Base-by-base conservation (phyloP, 92 coral and sea anemone species). In the Epizoanthus illoricatus region DNA sequence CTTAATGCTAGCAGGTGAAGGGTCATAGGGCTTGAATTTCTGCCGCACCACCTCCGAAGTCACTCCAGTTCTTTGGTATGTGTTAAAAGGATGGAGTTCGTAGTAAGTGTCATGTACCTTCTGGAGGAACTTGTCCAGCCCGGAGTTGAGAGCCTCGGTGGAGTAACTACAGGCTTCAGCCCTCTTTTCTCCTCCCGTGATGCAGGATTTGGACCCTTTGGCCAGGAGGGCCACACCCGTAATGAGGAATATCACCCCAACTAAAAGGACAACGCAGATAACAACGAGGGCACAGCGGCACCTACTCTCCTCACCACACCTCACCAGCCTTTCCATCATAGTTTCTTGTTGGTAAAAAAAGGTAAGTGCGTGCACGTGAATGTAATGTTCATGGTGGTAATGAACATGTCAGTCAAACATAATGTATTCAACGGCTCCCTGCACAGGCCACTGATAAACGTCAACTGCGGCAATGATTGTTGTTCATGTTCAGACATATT, bases 111-210 rank as follows among this genome's bases (percentile, higher is more conserved):
- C 87, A 47, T 90, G 90, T 68, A 92, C 88, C 43, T 90, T 87
- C 74, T 84, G 88, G 10, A 94, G 85, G 82, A 92, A 90, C 76
- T 65, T 83, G 68, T 86, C 93, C 73, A 94, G 78, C 72, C 95
- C 89, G 28, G 89, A 76, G 7, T 88, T 68, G 16, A 42, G 69
- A 20, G 98, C 97, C 63, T 92, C 92, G 61, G 79, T 67, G 20
- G 95, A 91, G 65, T 75, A 86, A 5, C 81, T 85, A 69, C 95
- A 91, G 0, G 71, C 19, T 45, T 40, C 18, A 20, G 71, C n/a
- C 71, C n/a, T 78, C 3, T 52, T 15, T 52, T 52, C 57, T 15
- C 21, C 40, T 49, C 61, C 43, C 15, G 8, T 73, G 28, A n/a
- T 73, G 63, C 79, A 73, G 61, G 5, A 7, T 23, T 49, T 52